A percentile compares a stretch with the other conserved stretches of the same genome.
Conservation (phyloP, 1,140 invertebrate genomes). For the Pemphigus obesinymphae region DNA sequence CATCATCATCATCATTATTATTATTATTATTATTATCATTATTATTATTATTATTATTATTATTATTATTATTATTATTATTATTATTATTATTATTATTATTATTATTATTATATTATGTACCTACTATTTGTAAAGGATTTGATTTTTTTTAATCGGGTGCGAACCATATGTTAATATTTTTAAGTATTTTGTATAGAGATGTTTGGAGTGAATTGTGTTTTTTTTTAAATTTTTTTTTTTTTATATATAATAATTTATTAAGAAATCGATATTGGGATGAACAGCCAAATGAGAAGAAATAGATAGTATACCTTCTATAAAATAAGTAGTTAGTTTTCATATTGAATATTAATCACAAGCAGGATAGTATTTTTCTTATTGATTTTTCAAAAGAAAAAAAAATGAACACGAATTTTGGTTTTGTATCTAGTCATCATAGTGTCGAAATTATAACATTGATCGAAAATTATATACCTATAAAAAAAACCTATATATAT, state of each 20-base stretch:
- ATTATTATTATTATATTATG: not conserved
- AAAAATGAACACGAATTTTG: not conserved
- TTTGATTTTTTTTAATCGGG: not conserved
- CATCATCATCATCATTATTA: too few relatives aligned
- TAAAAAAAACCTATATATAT: not conserved
- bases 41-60: too few relatives aligned
- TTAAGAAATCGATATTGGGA: not conserved
- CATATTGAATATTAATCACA: not conserved
- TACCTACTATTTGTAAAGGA: not conserved
- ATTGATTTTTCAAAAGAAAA: not conserved
- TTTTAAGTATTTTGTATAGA: slow-evolving; percentile 8
- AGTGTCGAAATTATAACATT: slow-evolving; percentile 1
- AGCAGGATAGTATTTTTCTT: not conserved
- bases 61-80: too few relatives aligned
- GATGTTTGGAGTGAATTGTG: slow-evolving; percentile 1
- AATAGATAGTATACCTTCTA: not conserved
- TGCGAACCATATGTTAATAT: not conserved
- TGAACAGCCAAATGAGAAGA: not conserved
- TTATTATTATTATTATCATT: too few relatives aligned
- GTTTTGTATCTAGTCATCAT: slow-evolving; percentile 39
- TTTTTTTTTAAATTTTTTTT: too few relatives aligned
- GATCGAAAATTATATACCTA: not conserved
- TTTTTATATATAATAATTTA: not conserved
- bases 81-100: not conserved
- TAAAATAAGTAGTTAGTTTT: slow-evolving; percentile 28